Conservation (phyloP, 2,113 vertebrate genomes). For the Sminthopsis crassicaudata region DNA sequence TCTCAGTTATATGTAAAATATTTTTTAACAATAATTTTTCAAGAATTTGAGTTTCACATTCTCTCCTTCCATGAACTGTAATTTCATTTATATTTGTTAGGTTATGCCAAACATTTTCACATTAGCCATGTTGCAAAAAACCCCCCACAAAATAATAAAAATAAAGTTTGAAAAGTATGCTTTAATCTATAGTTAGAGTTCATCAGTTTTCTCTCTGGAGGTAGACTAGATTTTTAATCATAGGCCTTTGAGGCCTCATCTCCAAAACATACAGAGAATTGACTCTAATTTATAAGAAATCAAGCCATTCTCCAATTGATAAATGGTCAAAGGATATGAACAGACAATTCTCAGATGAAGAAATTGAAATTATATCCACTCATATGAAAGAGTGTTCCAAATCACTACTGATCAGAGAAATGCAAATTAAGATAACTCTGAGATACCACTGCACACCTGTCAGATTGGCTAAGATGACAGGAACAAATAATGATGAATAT, state of each 20-base stretch:
- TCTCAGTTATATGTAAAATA: not conserved
- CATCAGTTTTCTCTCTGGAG: not conserved
- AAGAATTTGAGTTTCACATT: not conserved
- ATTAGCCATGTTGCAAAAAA: not conserved
- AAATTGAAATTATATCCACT: too few species aligned
- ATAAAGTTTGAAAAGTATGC: not conserved
- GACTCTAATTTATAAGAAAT: too few species aligned
- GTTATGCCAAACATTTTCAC: not conserved
- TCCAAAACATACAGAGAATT: too few species aligned
- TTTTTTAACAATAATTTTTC: not conserved
- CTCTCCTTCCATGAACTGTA: not conserved
- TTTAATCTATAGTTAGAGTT: not conserved
- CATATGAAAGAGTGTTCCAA: too few species aligned
- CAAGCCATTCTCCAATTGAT: too few species aligned
- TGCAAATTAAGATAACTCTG: too few species aligned
- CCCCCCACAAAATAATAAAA: not conserved
- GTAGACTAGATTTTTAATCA: not conserved
- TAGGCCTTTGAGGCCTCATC: not conserved
- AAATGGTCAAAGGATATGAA: too few species aligned
- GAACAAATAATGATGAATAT: too few species aligned
- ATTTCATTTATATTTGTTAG: not conserved
- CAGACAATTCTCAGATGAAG: too few species aligned
- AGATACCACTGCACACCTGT: too few species aligned
- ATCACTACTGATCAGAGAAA: too few species aligned
- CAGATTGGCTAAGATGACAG: too few species aligned